A percentile compares a stretch with the other conserved stretches of the same genome.
Evolutionary conservation across 2,113 vertebrate species (phyloP).

Genomic region (Hippolais icterina): DNA sequence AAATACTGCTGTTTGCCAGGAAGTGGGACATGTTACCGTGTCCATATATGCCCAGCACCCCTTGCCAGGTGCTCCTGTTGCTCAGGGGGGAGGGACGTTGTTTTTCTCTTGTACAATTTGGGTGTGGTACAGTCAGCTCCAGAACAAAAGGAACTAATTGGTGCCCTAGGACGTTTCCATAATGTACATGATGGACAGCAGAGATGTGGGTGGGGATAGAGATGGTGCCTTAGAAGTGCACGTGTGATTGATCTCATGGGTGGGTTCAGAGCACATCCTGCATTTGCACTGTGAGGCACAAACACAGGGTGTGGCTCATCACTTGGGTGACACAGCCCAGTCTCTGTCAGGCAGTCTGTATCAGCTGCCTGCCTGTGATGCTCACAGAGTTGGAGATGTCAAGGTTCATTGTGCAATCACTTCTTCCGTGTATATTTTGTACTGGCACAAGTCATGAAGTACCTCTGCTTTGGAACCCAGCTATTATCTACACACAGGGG

Average conservation of each 20-base stretch:
- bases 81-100: background rate
- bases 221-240: background rate
- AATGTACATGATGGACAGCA: background rate
- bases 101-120: background rate
- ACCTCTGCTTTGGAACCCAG: background rate
- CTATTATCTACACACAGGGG: background rate
- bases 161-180: background rate
- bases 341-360: background rate
- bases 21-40: background rate
- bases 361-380: background rate
- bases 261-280: background rate
- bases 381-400: background rate
- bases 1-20: background rate
- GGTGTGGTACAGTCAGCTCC: background rate
- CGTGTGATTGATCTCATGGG: rapidly evolving
- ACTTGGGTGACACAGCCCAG: background rate
- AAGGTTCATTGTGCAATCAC: background rate
- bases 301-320: background rate
- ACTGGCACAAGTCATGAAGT: background rate
- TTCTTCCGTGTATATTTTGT: background rate
- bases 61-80: background rate
- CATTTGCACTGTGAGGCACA: background rate
- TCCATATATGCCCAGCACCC: background rate
- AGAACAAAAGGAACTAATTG: background rate
- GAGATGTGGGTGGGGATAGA: background rate